phyloP scores from a whole-genome alignment of 2,113 vertebrate genomes.

The Phoxinus phoxinus region DNA sequence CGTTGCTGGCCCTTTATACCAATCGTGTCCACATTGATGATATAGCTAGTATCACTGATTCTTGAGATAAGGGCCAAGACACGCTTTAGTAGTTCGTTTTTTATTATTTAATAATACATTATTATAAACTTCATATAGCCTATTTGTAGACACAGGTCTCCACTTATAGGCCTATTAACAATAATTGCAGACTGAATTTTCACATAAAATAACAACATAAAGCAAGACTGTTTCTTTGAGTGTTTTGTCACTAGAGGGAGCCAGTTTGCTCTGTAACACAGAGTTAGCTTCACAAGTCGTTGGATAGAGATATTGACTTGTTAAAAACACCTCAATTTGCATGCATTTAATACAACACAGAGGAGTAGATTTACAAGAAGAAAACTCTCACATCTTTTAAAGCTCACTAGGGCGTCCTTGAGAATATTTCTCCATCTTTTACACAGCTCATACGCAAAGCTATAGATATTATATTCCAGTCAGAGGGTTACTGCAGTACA shows the following conservation, averaged over 20 bases:
- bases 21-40: too few relatives aligned
- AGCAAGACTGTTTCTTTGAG: not conserved
- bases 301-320: not conserved
- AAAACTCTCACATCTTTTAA: not conserved
- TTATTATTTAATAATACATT: too few relatives aligned
- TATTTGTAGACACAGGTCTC: too few relatives aligned
- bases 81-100: too few relatives aligned
- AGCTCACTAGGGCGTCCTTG: not conserved
- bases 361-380: too few relatives aligned
- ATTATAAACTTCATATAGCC: too few relatives aligned
- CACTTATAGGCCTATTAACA: too few relatives aligned
- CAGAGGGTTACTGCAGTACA: slow-evolving; percentile 41
- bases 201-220: too few relatives aligned
- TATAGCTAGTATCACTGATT: too few relatives aligned
- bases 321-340: not conserved
- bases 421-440: not conserved
- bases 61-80: too few relatives aligned
- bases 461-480: not conserved
- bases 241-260: slow-evolving; percentile 27
- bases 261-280: not conserved
- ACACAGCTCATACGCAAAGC: not conserved
- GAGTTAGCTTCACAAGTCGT: not conserved
- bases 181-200: too few relatives aligned
- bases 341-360: not conserved
- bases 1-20: too few relatives aligned